phyloP scores from a whole-genome alignment of 2,797 vertebrate genomes.

The Brachyalestes nurse region DNA sequence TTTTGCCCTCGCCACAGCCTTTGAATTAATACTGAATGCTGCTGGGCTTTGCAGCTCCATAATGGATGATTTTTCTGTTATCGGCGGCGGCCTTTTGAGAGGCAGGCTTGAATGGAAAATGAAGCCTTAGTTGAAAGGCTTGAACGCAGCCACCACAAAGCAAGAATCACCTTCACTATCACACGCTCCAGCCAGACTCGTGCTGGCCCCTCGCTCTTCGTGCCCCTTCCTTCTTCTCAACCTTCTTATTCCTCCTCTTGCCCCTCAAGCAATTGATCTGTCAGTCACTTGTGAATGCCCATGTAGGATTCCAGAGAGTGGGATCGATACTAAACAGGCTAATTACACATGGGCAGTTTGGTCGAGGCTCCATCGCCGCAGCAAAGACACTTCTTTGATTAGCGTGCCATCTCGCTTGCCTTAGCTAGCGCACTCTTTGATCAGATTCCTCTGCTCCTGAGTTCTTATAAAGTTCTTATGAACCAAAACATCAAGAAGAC shows the following conservation, averaged over 20 bases:
- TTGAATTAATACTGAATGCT: constrained; percentile 68
- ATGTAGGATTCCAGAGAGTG: constrained; percentile 20
- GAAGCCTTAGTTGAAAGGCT: constrained; percentile 64
- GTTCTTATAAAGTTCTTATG: constrained; percentile 58
- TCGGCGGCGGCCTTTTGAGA: constrained; percentile 54
- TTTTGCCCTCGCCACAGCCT: constrained; percentile 63
- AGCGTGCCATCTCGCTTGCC: constrained; percentile 21
- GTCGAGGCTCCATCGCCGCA: constrained; percentile 51
- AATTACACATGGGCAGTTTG: constrained; percentile 65
- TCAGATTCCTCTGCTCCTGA: constrained; percentile 61
- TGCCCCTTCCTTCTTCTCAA: background rate
- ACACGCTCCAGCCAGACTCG: constrained; percentile 43
- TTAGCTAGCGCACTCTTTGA: constrained; percentile 57
- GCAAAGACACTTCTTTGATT: constrained; percentile 62
- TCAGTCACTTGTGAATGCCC: constrained; percentile 52
- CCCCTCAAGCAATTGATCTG: constrained; percentile 60
- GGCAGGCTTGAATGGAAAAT: constrained; percentile 58
- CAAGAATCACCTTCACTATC: constrained; percentile 67
- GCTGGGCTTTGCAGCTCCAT: constrained; percentile 61
- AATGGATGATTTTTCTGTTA: constrained; percentile 71
- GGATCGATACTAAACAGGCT: constrained; percentile 64
- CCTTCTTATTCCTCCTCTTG: constrained; percentile 1
- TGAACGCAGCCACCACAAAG: constrained; percentile 54
- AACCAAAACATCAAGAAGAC: constrained; percentile 50
- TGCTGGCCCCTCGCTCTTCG: background rate